These are phyloP conservation scores for Progne subis DNA, from an alignment of 2,113 vertebrate species.

Conservation along the genomic window DNA sequence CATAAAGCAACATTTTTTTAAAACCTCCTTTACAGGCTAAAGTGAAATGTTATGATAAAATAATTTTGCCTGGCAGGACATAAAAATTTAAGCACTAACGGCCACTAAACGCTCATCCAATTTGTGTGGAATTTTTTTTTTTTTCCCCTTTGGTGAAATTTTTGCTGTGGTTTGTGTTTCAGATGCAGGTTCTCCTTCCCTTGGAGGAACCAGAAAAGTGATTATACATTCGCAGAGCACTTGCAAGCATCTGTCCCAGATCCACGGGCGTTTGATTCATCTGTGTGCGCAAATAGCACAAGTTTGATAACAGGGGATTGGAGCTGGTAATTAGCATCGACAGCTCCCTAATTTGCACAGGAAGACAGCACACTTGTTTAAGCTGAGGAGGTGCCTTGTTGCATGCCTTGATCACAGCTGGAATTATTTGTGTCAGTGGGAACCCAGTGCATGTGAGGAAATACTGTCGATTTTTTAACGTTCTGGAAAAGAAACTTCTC, in stretches of 20 bases:
- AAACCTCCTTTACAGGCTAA: neutral
- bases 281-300: constrained; percentile 19
- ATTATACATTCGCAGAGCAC: neutral
- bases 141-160: neutral
- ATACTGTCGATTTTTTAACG: neutral
- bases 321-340: constrained; percentile 32
- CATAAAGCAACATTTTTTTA: neutral
- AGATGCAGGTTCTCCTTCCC: neutral
- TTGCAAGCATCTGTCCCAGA: neutral
- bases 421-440: neutral
- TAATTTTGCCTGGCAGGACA: neutral
- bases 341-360: constrained; percentile 44
- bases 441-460: neutral
- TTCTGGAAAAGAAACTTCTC: neutral
- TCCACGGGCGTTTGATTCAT: constrained; percentile 17
- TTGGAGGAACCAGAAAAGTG: neutral
- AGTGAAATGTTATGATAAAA: neutral
- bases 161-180: neutral
- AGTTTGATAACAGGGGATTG: constrained; percentile 19
- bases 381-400: neutral
- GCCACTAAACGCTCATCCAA: accelerated
- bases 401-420: neutral
- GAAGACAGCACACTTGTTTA: neutral
- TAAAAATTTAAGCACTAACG: neutral
- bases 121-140: neutral